Conservation (phyloP, 2,888 invertebrate species). For the Drosophila quasianomalipes region DNA sequence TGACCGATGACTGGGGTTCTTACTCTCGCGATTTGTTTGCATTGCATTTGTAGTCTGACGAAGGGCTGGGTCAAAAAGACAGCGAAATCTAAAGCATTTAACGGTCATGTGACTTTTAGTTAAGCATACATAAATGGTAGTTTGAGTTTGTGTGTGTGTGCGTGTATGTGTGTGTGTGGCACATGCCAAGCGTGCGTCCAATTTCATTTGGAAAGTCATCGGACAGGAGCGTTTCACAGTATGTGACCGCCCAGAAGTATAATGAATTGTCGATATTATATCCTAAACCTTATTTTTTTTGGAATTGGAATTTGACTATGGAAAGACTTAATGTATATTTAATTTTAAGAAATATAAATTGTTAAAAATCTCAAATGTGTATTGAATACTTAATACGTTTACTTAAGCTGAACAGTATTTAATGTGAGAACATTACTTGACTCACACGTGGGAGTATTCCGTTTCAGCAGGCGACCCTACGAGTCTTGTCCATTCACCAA, state of each 20-base stretch:
- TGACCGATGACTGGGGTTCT: slow-evolving; percentile 56
- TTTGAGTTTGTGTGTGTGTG: not conserved
- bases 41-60: slow-evolving; percentile 60
- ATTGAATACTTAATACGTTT: not conserved
- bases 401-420: not conserved
- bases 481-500: slow-evolving; percentile 69
- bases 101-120: slow-evolving; percentile 54
- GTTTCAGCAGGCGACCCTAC: slow-evolving; percentile 16
- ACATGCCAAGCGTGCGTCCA: slow-evolving; percentile 44
- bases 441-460: slow-evolving; percentile 16
- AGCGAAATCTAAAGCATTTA: slow-evolving; percentile 57
- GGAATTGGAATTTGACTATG: not conserved
- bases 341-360: not conserved
- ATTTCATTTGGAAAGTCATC: slow-evolving; percentile 54
- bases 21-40: slow-evolving; percentile 62
- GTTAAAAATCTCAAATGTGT: not conserved
- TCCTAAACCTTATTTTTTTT: not conserved
- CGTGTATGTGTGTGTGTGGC: slow-evolving; percentile 1
- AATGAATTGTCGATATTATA: not conserved
- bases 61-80: slow-evolving; percentile 27
- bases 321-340: not conserved
- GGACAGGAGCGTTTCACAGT: slow-evolving; percentile 48
- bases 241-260: slow-evolving; percentile 5
- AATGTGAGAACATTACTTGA: slow-evolving; percentile 1
- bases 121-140: slow-evolving; percentile 9